Conservation (phyloP, 2,113 vertebrate genomes). For the Entelurus aequoreus region DNA sequence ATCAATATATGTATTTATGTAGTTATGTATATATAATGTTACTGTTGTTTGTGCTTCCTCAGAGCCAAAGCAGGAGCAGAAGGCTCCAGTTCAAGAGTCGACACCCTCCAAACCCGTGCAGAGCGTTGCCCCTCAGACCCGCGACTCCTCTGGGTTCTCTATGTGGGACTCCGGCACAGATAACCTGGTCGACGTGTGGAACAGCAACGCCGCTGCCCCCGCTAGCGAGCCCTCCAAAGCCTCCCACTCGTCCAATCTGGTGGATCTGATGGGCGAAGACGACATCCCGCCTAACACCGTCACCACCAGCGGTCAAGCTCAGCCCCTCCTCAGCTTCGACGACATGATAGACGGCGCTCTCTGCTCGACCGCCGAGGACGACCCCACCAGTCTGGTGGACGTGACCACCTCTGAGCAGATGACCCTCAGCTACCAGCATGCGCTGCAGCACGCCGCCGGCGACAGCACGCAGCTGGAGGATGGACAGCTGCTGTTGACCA, state of each 20-base stretch:
- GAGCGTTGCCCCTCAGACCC: slow-evolving; percentile 63
- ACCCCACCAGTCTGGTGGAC: slow-evolving; percentile 73
- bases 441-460: slow-evolving; percentile 74
- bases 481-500: slow-evolving; percentile 84
- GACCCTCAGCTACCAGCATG: slow-evolving; percentile 81
- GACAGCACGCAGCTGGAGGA: slow-evolving; percentile 65
- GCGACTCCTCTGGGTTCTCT: slow-evolving; percentile 44
- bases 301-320: slow-evolving; percentile 38
- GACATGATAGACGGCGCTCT: slow-evolving; percentile 82
- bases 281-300: slow-evolving; percentile 29
- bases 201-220: slow-evolving; percentile 51
- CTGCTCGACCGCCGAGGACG: slow-evolving; percentile 74
- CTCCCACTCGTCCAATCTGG: slow-evolving; percentile 58
- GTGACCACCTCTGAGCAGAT: slow-evolving; percentile 70
- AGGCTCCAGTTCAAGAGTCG: slow-evolving; percentile 55
- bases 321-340: slow-evolving; percentile 86
- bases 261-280: slow-evolving; percentile 66
- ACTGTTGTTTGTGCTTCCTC: not conserved
- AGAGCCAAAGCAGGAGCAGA: slow-evolving; percentile 42
- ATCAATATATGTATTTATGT: too few species aligned
- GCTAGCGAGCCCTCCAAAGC: slow-evolving; percentile 43
- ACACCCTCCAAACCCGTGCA: slow-evolving; percentile 57
- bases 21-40: too few species aligned
- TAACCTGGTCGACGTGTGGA: slow-evolving; percentile 84
- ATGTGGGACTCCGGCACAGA: slow-evolving; percentile 56